A percentile compares a stretch with the other conserved stretches of the same genome.
Conservation (phyloP, 2,113 vertebrate species). For the Festucalex cinctus region DNA sequence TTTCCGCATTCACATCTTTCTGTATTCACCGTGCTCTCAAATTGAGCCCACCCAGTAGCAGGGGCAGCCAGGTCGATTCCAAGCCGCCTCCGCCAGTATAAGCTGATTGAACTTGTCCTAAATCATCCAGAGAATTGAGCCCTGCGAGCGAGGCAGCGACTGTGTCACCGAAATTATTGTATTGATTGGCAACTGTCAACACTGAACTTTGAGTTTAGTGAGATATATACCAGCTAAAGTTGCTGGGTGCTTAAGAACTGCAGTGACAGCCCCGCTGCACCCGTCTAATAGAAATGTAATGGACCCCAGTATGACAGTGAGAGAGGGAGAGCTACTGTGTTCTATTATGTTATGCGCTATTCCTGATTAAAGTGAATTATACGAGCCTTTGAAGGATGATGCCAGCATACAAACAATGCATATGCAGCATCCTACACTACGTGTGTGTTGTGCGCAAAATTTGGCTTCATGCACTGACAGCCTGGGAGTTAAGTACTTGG, state of each 20-base stretch:
- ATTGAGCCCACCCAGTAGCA: neutral
- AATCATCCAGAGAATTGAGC: slow-evolving; percentile 17
- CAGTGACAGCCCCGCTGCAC: slow-evolving; percentile 7
- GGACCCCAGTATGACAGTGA: slow-evolving; percentile 16
- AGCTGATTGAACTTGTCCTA: slow-evolving; percentile 10
- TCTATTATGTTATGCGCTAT: slow-evolving; percentile 42
- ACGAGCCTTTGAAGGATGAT: slow-evolving; percentile 38
- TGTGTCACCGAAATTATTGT: slow-evolving; percentile 22
- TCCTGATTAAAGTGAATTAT: slow-evolving; percentile 44
- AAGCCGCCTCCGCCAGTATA: neutral
- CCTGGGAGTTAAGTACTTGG: slow-evolving; percentile 69
- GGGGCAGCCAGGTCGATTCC: neutral
- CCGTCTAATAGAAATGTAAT: slow-evolving; percentile 7
- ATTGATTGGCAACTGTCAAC: slow-evolving; percentile 34
- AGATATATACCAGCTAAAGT: slow-evolving; percentile 17
- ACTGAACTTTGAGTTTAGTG: slow-evolving; percentile 16
- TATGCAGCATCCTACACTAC: slow-evolving; percentile 7
- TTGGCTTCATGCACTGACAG: slow-evolving; percentile 60
- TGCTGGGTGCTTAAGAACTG: slow-evolving; percentile 4
- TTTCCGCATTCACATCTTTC: too few species aligned
- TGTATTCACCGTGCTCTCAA: neutral
- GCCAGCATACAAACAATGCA: slow-evolving; percentile 6
- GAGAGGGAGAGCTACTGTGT: slow-evolving; percentile 14
- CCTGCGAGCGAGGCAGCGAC: neutral
- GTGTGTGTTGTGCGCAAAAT: slow-evolving; percentile 42